Conservation (phyloP, 1,140 invertebrate genomes). For the Heliconius melpomene region DNA sequence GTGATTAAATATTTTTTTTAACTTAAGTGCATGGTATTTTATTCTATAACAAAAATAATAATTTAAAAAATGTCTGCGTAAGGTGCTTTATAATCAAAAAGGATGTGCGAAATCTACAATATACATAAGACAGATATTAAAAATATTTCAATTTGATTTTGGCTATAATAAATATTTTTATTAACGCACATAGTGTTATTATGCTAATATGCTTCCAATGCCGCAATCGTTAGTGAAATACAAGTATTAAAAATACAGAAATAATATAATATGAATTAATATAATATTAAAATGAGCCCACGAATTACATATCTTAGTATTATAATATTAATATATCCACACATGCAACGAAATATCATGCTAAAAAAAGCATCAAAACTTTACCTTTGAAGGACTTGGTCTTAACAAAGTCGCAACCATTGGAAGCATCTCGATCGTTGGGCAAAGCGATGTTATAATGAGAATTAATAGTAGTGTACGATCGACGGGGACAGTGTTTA, state of each 20-base stretch:
- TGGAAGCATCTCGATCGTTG: constrained; percentile 75
- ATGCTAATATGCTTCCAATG: constrained; percentile 27
- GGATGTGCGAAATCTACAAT: too few relatives aligned
- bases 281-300: neutral
- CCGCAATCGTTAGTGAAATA: constrained; percentile 23
- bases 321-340: constrained; percentile 19
- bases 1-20: constrained; percentile 10
- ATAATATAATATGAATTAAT: neutral
- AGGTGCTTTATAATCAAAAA: neutral
- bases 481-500: constrained; percentile 17
- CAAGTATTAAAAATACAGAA: neutral
- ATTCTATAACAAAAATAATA: constrained; percentile 36
- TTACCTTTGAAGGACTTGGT: constrained; percentile 75
- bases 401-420: constrained; percentile 68
- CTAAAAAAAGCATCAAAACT: constrained; percentile 75
- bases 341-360: constrained; percentile 57
- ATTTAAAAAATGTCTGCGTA: neutral
- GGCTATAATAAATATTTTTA: neutral
- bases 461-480: constrained; percentile 15
- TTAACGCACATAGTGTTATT: neutral
- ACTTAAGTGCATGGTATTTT: constrained; percentile 66
- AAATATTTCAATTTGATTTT: neutral
- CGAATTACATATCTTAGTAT: constrained; percentile 17
- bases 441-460: constrained; percentile 69
- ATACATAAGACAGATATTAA: too few relatives aligned